These are phyloP conservation scores for Cephus runcator DNA, from an alignment of 2,888 invertebrate species.

Conservation along the genomic window DNA sequence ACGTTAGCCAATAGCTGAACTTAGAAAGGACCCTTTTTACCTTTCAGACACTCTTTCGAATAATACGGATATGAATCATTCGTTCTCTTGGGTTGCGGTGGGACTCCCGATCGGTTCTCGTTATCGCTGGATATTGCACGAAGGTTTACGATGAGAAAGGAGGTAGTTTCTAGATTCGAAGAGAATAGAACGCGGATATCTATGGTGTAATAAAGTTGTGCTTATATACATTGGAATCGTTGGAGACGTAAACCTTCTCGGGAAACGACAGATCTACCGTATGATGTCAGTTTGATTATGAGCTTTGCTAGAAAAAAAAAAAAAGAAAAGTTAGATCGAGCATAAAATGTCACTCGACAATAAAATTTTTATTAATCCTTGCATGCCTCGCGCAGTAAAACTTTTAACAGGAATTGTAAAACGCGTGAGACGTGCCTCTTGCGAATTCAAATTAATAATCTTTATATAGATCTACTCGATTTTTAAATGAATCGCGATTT, in stretches of 20 bases:
- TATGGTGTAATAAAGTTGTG: background rate
- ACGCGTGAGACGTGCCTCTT: background rate
- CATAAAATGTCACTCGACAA: background rate
- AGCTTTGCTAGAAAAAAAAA: background rate
- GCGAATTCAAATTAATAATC: background rate
- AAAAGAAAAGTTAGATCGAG: background rate
- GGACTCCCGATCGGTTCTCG: constrained; percentile 29
- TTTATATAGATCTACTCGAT: background rate
- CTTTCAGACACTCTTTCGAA: background rate
- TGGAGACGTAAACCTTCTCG: background rate
- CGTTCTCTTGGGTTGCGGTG: background rate
- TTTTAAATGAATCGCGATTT: background rate
- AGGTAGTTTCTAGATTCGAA: background rate
- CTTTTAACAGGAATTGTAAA: background rate
- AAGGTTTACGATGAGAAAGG: constrained; percentile 27
- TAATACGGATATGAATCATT: background rate
- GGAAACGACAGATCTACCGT: background rate
- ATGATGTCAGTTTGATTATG: background rate
- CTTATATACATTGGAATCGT: background rate
- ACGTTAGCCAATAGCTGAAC: background rate
- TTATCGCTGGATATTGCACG: constrained; percentile 35
- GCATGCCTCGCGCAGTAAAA: background rate
- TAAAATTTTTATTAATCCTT: background rate
- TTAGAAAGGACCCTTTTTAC: background rate
- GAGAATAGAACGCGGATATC: background rate